Percentiles rank a stretch among this genome's conserved stretches.
These are phyloP conservation scores for Hoplostethus mediterraneus DNA, from an alignment of 2,797 vertebrate genomes.

Conservation along the genomic window DNA sequence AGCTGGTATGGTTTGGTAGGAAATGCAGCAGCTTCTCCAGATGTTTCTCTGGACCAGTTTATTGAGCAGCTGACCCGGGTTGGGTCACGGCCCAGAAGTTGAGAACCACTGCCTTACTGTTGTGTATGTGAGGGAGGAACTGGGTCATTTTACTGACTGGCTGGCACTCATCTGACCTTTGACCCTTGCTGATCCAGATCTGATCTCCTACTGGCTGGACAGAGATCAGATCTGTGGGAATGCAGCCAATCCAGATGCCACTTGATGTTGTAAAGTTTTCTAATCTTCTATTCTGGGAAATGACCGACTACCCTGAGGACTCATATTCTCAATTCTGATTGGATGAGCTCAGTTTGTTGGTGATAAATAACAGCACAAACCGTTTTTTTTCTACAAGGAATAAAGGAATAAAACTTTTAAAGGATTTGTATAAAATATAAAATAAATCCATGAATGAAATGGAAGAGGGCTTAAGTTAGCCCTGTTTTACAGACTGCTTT, in stretches of 20 bases:
- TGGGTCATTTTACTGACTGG: not conserved
- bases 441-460: slow-evolving; percentile 49
- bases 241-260: not conserved
- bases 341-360: slow-evolving; percentile 60
- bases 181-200: slow-evolving; percentile 37
- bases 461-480: slow-evolving; percentile 17
- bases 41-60: no score
- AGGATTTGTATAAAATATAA: slow-evolving; percentile 63
- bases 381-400: slow-evolving; percentile 66
- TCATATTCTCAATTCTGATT: slow-evolving; percentile 58
- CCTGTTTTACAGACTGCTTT: slow-evolving; percentile 45
- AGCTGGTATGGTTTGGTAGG: no score
- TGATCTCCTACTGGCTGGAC: not conserved
- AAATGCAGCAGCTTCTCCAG: not conserved
- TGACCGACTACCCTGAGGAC: slow-evolving; percentile 8
- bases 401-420: slow-evolving; percentile 59
- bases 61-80: no score
- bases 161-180: slow-evolving; percentile 22
- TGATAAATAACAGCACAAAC: not conserved
- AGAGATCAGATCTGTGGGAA: no score
- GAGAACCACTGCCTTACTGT: slow-evolving; percentile 11
- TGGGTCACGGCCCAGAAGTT: not conserved
- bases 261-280: slow-evolving; percentile 69
- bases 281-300: slow-evolving; percentile 48
- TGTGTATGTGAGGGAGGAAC: slow-evolving; percentile 14